Evolutionary conservation across 2,888 invertebrate genomes (phyloP).

Genomic region (Ganaspis brasiliensis): DNA sequence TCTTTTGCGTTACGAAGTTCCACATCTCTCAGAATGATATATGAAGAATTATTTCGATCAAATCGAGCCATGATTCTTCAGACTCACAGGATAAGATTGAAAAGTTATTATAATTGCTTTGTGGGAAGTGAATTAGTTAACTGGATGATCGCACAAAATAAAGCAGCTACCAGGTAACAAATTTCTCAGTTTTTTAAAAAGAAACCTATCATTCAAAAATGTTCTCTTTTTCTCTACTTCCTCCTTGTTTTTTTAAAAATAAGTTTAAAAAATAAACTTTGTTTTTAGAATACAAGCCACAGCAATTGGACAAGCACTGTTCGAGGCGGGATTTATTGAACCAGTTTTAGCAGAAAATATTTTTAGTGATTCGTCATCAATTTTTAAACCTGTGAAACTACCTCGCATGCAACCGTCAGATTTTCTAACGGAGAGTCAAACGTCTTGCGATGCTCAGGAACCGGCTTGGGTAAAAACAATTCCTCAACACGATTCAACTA

Average conservation of each 20-base stretch:
- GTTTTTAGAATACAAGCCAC: conserved; percentile 86
- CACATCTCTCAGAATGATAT: conserved; percentile 84
- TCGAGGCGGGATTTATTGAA: conserved; percentile 89
- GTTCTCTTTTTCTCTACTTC: too few species aligned
- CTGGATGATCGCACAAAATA: conserved; percentile 91
- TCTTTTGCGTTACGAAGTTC: conserved; percentile 83
- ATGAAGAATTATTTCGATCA: conserved; percentile 84
- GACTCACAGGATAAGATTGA: conserved; percentile 86
- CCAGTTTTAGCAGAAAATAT: conserved; percentile 80
- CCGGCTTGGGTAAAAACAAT: conserved; percentile 85
- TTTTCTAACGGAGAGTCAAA: conserved; percentile 79
- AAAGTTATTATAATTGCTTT: conserved; percentile 89
- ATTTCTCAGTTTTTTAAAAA: conserved; percentile 6
- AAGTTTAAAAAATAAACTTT: too few species aligned
- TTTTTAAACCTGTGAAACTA: conserved; percentile 81
- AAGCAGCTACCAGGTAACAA: conserved; percentile 87
- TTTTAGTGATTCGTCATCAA: conserved; percentile 81
- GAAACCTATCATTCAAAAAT: too few species aligned
- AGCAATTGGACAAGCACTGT: conserved; percentile 89
- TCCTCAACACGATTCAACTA: conserved; percentile 81
- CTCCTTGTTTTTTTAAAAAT: too few species aligned
- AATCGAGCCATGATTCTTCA: conserved; percentile 83
- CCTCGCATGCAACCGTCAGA: conserved; percentile 74
- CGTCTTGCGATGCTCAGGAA: conserved; percentile 83
- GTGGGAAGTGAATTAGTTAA: conserved; percentile 91